These are phyloP conservation scores for Netelia melanura DNA, from an alignment of 2,888 invertebrate species.

Conservation along the genomic window DNA sequence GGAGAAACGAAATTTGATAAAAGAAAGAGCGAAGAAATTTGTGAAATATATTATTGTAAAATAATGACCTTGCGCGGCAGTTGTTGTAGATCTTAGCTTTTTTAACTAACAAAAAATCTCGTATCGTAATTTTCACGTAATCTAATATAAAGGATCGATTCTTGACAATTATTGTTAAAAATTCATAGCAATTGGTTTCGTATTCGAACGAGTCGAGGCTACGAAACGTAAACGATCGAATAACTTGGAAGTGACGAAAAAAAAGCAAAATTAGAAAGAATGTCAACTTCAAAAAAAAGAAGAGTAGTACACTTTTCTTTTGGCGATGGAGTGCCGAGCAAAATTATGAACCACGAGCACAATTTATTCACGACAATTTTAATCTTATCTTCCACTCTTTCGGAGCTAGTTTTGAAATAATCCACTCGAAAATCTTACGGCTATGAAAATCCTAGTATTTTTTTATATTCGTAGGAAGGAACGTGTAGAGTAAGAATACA, in stretches of 20 bases:
- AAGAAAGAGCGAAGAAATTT: neutral
- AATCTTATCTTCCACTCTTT: constrained; percentile 20
- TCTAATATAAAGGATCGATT: constrained; percentile 55
- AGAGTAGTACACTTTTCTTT: too few relatives aligned
- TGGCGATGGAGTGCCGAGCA: neutral
- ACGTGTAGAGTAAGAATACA: constrained; percentile 30
- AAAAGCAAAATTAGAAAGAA: neutral
- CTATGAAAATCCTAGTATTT: constrained; percentile 44
- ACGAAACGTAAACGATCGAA: neutral
- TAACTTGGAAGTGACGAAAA: neutral
- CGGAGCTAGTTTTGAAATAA: constrained; percentile 28
- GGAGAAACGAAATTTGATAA: constrained; percentile 18
- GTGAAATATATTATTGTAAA: constrained; percentile 22
- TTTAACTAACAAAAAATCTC: constrained; percentile 70
- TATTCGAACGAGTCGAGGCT: constrained; percentile 17
- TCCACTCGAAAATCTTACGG: constrained; percentile 17
- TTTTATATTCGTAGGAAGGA: constrained; percentile 40
- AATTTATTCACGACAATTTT: constrained; percentile 2
- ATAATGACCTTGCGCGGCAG: constrained; percentile 65
- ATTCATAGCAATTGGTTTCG: constrained; percentile 18
- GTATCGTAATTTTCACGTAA: constrained; percentile 69
- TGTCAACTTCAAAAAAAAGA: neutral
- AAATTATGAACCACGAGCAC: neutral
- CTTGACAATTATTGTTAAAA: constrained; percentile 27
- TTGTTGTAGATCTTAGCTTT: constrained; percentile 74